Percentiles rank a stretch among this genome's conserved stretches.
These are phyloP conservation scores for Himalopsyche anomala DNA, from an alignment of 2,888 invertebrate genomes.

Conservation along the genomic window DNA sequence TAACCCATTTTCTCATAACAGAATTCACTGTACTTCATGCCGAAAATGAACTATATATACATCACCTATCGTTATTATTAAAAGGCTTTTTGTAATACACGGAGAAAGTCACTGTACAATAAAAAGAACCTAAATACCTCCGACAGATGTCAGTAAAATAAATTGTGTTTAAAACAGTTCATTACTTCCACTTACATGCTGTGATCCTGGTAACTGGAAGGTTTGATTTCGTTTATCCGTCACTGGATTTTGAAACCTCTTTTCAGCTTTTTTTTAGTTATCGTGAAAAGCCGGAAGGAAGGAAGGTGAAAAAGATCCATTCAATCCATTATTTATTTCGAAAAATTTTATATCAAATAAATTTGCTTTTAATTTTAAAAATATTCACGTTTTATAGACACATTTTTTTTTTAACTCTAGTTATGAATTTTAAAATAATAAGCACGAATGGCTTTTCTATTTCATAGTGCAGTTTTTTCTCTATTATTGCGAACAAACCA, in stretches of 20 bases:
- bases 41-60: background rate
- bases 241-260: conserved; percentile 19
- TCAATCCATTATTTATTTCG: no score
- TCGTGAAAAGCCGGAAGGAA: no score
- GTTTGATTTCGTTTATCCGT: conserved; percentile 51
- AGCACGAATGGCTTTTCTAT: no score
- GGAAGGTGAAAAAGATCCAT: no score
- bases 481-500: background rate
- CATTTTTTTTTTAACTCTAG: no score
- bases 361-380: no score
- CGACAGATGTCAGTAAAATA: background rate
- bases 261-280: background rate
- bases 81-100: background rate
- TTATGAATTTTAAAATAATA: no score
- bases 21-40: background rate
- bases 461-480: no score
- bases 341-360: no score
- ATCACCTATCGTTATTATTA: background rate
- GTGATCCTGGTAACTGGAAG: conserved; percentile 52
- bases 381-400: no score
- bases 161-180: background rate
- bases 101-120: background rate
- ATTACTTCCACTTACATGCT: background rate
- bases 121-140: background rate
- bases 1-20: background rate